A percentile compares a stretch with the other conserved stretches of the same genome.
These are phyloP conservation scores for Tryphoninae sp. DNA, from an alignment of 2,888 invertebrate species.

Conservation along the genomic window DNA sequence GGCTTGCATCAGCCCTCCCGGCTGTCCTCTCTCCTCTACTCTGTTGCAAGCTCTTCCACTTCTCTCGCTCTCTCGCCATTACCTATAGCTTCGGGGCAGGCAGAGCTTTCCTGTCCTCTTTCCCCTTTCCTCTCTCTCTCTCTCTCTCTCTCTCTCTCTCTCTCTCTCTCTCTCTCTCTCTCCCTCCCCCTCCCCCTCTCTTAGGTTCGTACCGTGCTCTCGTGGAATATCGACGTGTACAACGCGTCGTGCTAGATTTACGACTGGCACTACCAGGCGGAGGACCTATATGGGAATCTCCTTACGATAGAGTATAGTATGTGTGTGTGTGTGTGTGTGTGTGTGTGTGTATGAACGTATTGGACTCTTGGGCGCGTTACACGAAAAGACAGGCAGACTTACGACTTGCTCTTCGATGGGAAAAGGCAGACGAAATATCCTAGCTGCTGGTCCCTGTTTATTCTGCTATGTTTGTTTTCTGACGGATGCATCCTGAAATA, in stretches of 20 bases:
- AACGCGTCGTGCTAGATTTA: slow-evolving; percentile 72
- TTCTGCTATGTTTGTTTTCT: slow-evolving; percentile 37
- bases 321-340: slow-evolving; percentile 20
- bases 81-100: slow-evolving; percentile 40
- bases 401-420: slow-evolving; percentile 12
- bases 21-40: slow-evolving; percentile 14
- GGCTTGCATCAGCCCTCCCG: slow-evolving; percentile 59
- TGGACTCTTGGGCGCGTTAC: slow-evolving; percentile 40
- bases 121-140: slow-evolving; percentile 25
- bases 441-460: slow-evolving; percentile 40
- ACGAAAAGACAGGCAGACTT: slow-evolving; percentile 48
- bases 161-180: slow-evolving; percentile 33
- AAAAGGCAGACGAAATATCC: slow-evolving; percentile 33
- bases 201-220: slow-evolving; percentile 57
- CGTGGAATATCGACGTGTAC: slow-evolving; percentile 72
- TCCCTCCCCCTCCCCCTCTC: too few species aligned
- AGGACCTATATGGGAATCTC: slow-evolving; percentile 44
- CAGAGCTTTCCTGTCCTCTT: slow-evolving; percentile 47
- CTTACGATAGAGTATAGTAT: slow-evolving; percentile 9
- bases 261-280: slow-evolving; percentile 53
- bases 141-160: slow-evolving; percentile 25
- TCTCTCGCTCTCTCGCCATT: slow-evolving; percentile 21
- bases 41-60: slow-evolving; percentile 35
- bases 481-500: not conserved
- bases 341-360: slow-evolving; percentile 13